Evolutionary conservation across 2,113 vertebrate species (phyloP), one percentile per base, ranked within the genome.

Genomic region (Actinemys pallida): DNA sequence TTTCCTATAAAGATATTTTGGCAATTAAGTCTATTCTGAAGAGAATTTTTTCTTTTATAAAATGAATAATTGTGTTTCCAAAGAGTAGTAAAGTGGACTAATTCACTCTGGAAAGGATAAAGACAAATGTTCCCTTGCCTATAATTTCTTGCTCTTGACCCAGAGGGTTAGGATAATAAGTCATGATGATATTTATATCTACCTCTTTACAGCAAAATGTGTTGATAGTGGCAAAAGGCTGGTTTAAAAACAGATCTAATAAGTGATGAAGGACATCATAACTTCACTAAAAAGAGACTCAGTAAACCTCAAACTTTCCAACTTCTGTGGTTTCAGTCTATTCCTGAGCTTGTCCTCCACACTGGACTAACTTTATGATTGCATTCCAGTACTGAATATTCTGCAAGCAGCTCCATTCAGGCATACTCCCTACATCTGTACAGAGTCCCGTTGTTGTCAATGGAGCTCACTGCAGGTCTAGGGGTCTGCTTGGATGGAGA

Each of bases 221-320:
- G 24, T 88, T 90, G 82, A 50, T 11, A 49, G 47, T 59, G 17
- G 4, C 13, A 27, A 49, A n/a, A 25, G 53, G 31, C n/a, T 59
- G 16, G n/a, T 50, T 96, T 94, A 79, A 92, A 94, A 91, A 87
- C n/a, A 65, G 2, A 90, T 95, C 87, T 5, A 65, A 78, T 29
- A 47, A 78, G 50, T 42, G 42, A 39, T 25, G 16, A 92, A 91
- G 72, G 57, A 88, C 92, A 79, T n/a, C 57, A 3, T 2, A 90
- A 65, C n/a, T 11, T 83, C 72, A 27, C 31, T 94, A 83, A 83
- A 91, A 93, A 88, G 62, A 7, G 3, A 31, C 75, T n/a, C 53
- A 19, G 65, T 27, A 92, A 85, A 65, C 22, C 35, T 90, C 10
- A 49, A 14, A 13, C 56, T 92, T 93, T 42, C n/a, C 52, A 75